Evolutionary conservation across 2,888 invertebrate species (phyloP), one percentile per base, ranked within the genome.

Genomic region (Adela reaumurella): DNA sequence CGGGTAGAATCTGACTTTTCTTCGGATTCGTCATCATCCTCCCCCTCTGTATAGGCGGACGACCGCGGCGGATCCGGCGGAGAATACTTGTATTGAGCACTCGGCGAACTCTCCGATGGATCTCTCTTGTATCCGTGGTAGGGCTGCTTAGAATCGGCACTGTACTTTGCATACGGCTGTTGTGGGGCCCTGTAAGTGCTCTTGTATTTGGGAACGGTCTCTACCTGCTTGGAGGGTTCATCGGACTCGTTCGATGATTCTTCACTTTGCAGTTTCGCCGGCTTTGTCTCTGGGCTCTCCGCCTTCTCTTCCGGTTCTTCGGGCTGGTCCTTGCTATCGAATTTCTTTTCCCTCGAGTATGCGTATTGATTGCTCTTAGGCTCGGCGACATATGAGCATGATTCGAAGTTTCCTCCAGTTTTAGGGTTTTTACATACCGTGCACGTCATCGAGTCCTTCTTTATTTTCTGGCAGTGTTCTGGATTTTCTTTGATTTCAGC

Each of bases 361-460:
- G 85, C 85, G 61, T 85, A 88, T 61, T 83, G 81, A 62, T 89
- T 86, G 53, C 88, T 88, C 58, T 84, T 82, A 0, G 89, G 89
- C 53, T 86, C 83, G 1, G 87, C 85, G 10, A 87, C 86, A 64
- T 90, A 93, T 0, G 89, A 87, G 62, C 92, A 93, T 14, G 87
- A 87, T 63, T 92, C 92, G 54, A 85, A 90, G 52, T 87, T 85
- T 20, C 87, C 90, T 44, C 89, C 89, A 2, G 86, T 87, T 62
- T 87, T 85, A 1, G 86, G 82, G 60, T 90, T 86, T 56, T 87
- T 85, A 60, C 92, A 93, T 1, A 89, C 79, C 54, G 83, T 83
- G 62, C 91, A 92, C 11, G 82, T 80, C 83, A 85, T 84, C 2
- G 84, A 84, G 53, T 86, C 83, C 57, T 80, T 85, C 46, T 81